Conservation (phyloP, 1,140 invertebrate species). For the Batillaria attramentaria region DNA sequence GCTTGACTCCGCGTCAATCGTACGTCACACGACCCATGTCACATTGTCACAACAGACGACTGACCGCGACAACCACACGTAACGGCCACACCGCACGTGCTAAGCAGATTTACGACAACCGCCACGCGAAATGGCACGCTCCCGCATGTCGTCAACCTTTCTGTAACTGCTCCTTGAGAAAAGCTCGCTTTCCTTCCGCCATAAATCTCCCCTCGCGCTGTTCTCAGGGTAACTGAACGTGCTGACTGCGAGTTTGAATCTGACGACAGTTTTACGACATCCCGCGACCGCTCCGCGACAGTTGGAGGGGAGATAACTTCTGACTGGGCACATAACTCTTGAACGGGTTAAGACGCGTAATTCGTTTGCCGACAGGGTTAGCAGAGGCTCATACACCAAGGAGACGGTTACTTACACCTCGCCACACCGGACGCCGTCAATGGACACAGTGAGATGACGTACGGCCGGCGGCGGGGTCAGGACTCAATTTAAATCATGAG, state of each 20-base stretch:
- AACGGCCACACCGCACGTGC: background rate
- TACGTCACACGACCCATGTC: background rate
- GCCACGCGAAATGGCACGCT: background rate
- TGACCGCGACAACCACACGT: background rate
- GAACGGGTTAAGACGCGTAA: background rate
- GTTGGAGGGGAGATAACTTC: background rate
- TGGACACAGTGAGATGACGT: no score
- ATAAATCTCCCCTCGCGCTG: background rate
- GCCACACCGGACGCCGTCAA: no score
- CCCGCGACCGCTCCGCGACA: background rate
- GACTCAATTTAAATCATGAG: background rate
- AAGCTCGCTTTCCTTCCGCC: background rate
- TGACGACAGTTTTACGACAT: slow-evolving; percentile 12
- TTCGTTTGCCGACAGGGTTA: no score
- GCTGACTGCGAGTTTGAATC: background rate
- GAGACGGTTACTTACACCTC: no score
- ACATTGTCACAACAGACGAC: background rate
- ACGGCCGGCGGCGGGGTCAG: background rate
- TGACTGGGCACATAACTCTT: background rate
- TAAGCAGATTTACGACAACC: slow-evolving; percentile 1
- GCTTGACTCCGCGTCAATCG: no score
- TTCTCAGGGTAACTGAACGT: background rate
- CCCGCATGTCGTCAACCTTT: background rate
- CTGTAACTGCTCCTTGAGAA: background rate
- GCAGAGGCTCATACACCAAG: no score